These are phyloP conservation scores for Leptogaster cylindrica DNA, from an alignment of 2,888 invertebrate genomes.

Conservation along the genomic window DNA sequence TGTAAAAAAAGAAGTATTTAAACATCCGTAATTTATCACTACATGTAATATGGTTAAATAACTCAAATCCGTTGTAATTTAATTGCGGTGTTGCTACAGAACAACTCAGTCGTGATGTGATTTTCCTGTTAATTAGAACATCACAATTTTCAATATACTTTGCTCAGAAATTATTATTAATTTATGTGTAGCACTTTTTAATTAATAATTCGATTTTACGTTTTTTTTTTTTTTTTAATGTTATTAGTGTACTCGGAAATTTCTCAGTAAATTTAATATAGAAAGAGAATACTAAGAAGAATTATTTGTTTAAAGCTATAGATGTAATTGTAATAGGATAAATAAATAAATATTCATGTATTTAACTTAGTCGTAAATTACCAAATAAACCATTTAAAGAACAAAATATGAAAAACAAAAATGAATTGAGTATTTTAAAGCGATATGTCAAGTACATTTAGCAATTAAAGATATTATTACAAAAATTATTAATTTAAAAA, in stretches of 20 bases:
- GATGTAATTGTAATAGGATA: slow-evolving; percentile 44
- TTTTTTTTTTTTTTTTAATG: slow-evolving; percentile 8
- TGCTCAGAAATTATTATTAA: background rate
- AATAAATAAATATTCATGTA: slow-evolving; percentile 31
- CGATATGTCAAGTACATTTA: slow-evolving; percentile 28
- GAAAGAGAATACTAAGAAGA: slow-evolving; percentile 14
- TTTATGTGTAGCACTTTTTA: too few species aligned
- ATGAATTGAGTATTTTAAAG: slow-evolving; percentile 16
- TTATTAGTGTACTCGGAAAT: background rate
- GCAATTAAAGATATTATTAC: background rate
- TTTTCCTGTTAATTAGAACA: background rate
- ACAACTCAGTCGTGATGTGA: too few species aligned
- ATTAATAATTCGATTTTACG: too few species aligned
- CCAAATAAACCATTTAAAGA: background rate
- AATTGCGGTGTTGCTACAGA: too few species aligned
- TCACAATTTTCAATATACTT: background rate
- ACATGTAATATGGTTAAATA: too few species aligned
- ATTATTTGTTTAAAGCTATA: slow-evolving; percentile 45
- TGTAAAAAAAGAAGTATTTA: slow-evolving; percentile 4
- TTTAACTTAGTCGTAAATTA: slow-evolving; percentile 13
- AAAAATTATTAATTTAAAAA: background rate
- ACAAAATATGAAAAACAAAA: slow-evolving; percentile 3
- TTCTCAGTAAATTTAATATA: background rate
- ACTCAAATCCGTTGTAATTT: too few species aligned
- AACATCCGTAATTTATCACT: too few species aligned